phyloP scores from a whole-genome alignment of 2,797 vertebrate genomes.

The Malacoraja senta region DNA sequence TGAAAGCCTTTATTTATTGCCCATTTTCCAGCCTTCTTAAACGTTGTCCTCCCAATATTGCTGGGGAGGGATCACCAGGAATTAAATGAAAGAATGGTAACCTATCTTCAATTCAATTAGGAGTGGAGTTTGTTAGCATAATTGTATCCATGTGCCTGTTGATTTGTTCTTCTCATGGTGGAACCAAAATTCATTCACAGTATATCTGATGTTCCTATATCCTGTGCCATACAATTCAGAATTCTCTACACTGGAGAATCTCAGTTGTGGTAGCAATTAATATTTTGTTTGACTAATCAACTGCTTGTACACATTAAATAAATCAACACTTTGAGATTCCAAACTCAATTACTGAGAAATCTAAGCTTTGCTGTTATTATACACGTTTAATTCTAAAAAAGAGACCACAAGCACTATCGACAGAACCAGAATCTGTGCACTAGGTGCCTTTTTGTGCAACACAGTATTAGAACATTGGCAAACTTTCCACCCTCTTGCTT shows the following conservation, averaged over 20 bases:
- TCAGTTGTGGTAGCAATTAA: not conserved
- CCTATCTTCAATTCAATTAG: too few species aligned
- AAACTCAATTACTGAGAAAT: not conserved
- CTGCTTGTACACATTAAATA: not conserved
- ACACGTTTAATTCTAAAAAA: not conserved
- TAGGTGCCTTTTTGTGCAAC: not conserved
- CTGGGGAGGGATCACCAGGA: too few species aligned
- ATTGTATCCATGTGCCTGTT: too few species aligned
- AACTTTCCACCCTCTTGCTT: not conserved
- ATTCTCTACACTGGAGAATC: not conserved
- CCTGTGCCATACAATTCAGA: not conserved
- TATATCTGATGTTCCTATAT: not conserved
- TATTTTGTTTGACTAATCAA: not conserved
- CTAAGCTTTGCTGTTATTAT: not conserved
- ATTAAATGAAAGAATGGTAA: too few species aligned
- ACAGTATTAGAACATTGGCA: not conserved
- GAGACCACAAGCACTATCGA: not conserved
- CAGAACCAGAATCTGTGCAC: not conserved
- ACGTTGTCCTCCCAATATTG: too few species aligned
- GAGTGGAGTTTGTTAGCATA: too few species aligned
- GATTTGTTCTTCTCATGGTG: too few species aligned
- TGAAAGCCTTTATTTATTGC: too few species aligned
- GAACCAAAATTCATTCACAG: not conserved
- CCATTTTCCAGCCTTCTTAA: too few species aligned
- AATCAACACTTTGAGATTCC: not conserved